Evolutionary conservation across 2,888 invertebrate species (phyloP).

Genomic region (Neoaliturus tenellus): DNA sequence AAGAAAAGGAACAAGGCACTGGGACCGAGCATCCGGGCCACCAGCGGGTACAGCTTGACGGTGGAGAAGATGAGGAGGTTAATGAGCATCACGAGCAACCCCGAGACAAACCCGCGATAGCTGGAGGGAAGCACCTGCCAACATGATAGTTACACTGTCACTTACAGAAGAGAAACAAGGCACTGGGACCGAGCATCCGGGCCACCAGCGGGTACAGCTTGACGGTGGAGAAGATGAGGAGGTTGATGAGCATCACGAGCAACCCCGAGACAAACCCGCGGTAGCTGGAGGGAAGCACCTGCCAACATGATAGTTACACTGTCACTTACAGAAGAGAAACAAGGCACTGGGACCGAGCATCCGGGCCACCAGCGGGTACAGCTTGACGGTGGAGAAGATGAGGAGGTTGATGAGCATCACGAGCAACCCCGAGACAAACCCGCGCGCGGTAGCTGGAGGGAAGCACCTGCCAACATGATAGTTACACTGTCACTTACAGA

Average conservation of each 20-base stretch:
- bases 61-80: conserved; percentile 81
- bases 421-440: conserved; percentile 83
- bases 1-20: conserved; percentile 84
- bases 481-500: too few relatives aligned
- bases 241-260: conserved; percentile 83
- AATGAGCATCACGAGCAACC: conserved; percentile 83
- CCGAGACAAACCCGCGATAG: conserved; percentile 84
- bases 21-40: conserved; percentile 74
- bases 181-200: conserved; percentile 77
- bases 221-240: conserved; percentile 80
- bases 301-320: too few relatives aligned
- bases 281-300: conserved; percentile 79
- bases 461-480: conserved; percentile 70
- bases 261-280: conserved; percentile 85
- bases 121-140: conserved; percentile 78
- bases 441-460: conserved; percentile 85
- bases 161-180: conserved; percentile 84
- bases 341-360: conserved; percentile 80
- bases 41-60: conserved; percentile 81
- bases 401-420: conserved; percentile 83
- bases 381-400: conserved; percentile 82
- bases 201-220: conserved; percentile 78
- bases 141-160: too few relatives aligned
- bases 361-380: conserved; percentile 75
- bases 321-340: conserved; percentile 83